Base-by-base conservation (phyloP, 2,113 vertebrate genomes). In the Peromyscus maniculatus region DNA sequence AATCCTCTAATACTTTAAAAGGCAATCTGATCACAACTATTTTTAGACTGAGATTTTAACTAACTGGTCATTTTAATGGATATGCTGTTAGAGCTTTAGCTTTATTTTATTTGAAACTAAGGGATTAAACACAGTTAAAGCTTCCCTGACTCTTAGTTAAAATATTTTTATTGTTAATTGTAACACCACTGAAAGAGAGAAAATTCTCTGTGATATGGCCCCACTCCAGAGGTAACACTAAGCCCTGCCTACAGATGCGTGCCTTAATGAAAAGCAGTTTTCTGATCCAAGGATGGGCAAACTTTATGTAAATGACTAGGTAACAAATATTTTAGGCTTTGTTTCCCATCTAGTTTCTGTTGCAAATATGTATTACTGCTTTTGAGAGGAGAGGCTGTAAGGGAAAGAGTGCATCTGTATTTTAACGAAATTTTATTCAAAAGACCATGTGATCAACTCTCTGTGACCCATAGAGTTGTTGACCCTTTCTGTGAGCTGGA, bases 381-480 rank as follows among this genome's bases (percentile, higher is more conserved):
- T n/a, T 91, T 64, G 43, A 91, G 21, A 36, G 5, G 21, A 93
- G 79, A 94, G 89, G 28, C 0, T 91, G 13, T 5, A 16, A 43
- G 28, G 66, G 6, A 59, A 7, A 91, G 72, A n/a, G 22, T 5
- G 31, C 28, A 16, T 9, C 24, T 89, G 5, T n/a, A 66, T 89
- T 93, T 80, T 33, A 71, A 12, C 62, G 13, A 89, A 80, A 89
- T 36, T 94, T 52, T 86, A 64, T 94, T 91, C 93, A 79, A 1
- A 64, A 91, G 91, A 93, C 19, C 52, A 49, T 21, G 13, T 71
- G n/a, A 10, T 31, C 6, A 39, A 9, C 17, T 82, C 2, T 36
- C 15, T 72, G 16, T 31, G 67, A 77, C 26, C 57, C n/a, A 43
- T 2, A 89, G 69, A 31, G 15, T 82, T 67, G 28, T 80, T 94